Evolutionary conservation across 1,140 invertebrate genomes (phyloP).

Genomic region (Drosophila tsacasi): DNA sequence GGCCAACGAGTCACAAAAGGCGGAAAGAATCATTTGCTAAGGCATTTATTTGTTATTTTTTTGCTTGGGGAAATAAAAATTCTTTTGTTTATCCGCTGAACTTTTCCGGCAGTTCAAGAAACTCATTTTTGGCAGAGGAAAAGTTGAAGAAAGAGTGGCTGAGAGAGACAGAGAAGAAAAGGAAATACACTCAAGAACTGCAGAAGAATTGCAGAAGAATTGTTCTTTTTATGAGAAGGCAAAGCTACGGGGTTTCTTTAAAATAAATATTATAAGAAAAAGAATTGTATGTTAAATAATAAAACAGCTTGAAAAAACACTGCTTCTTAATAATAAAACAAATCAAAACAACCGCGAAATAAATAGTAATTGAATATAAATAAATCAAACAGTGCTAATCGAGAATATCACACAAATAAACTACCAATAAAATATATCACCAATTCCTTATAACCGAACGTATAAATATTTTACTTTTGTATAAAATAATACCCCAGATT

Average conservation of each 20-base stretch:
- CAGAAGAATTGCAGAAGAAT: slow-evolving; percentile 12
- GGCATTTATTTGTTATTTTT: slow-evolving; percentile 30
- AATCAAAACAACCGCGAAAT: too few species aligned
- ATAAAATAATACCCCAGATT: neutral
- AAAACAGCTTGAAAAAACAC: neutral
- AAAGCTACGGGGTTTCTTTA: neutral
- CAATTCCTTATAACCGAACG: neutral
- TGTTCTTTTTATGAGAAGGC: neutral
- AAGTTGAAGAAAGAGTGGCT: neutral
- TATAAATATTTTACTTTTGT: neutral
- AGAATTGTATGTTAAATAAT: too few species aligned
- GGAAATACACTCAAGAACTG: slow-evolving; percentile 13
- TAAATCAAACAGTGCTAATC: neutral
- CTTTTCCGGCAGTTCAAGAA: slow-evolving; percentile 35
- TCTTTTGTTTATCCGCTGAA: slow-evolving; percentile 41
- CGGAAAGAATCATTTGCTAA: slow-evolving; percentile 40
- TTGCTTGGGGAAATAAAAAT: slow-evolving; percentile 25
- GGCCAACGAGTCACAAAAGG: slow-evolving; percentile 30
- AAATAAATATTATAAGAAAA: neutral
- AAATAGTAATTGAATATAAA: neutral
- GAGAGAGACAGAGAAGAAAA: slow-evolving; percentile 1
- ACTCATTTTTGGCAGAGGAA: slow-evolving; percentile 17
- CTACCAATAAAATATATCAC: neutral
- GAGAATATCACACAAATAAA: neutral
- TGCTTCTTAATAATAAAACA: too few species aligned